Evolutionary conservation across 37 sponge, comb jelly and placozoan species (phyloP), one percentile per base, ranked within the genome.

Genomic region (Dysidea cf. avara): DNA sequence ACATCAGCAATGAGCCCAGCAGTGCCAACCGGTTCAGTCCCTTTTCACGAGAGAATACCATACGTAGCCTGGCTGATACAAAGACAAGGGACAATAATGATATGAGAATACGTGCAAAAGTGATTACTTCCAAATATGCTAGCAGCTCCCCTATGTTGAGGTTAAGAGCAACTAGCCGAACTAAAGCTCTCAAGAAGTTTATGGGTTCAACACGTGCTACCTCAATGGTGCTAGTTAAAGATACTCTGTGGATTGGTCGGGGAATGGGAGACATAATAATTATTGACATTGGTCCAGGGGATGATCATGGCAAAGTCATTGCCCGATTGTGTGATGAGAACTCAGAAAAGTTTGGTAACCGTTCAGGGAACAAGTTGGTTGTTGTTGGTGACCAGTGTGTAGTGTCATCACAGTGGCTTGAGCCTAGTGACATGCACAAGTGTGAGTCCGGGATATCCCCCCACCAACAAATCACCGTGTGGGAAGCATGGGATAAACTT

Each of bases 181-280:
- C 25, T 5, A 34, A 39, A 25, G 68, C 68, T 24, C 68, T 34
- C 24, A 46, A 16, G 16, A 67, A 39, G 28, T 46, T 49, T 28
- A 40, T 7, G 12, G 88, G 82, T 7, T 79, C 89, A 25, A 86
- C 87, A 20, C 89, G 93, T 21, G 78, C 80, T 29, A 92, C 93
- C 37, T 83, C 89, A 12, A 56, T 92, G 38, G 81, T 87, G 9
- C 51, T 92, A 6, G 86, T 92, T 26, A 77, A 73, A 17, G 65
- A 87, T n/a, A 78, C 89, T 29, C 77, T 94, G 11, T 94, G 95
- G 95, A 83, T 90, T 36, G 88, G 67, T 0, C 55, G 95, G 25
- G 95, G 92, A 22, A 94, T 94, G 95, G 95, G 95, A 0, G 95
- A 94, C 52, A 46, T 94, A 14, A 49, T 94, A 1, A 59, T 94